Evolutionary conservation across 2,113 vertebrate genomes (phyloP), one percentile per base, ranked within the genome.

Genomic region (Menura novaehollandiae): DNA sequence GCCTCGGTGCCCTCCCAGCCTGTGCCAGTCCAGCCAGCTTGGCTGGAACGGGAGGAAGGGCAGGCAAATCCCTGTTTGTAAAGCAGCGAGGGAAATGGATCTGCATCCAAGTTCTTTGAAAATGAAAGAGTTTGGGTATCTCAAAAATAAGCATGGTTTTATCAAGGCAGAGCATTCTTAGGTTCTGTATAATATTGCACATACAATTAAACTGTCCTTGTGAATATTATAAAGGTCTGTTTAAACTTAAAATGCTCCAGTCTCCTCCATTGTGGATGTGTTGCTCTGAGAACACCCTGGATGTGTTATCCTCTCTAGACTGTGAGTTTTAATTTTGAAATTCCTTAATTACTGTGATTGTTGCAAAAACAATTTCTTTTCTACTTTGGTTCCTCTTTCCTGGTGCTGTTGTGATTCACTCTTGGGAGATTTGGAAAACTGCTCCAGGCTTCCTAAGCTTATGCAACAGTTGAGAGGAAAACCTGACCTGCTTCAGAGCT

Each of bases 331-430:
- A 43, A 53, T 47, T 33, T 62, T 79, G 51, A 74, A 20, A 41
- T 83, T 46, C 68, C 30, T 75, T 58, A 89, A 82, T 91, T 85
- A 51, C 11, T 19, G 0, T 24, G 26, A 87, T 35, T 84, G 71
- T 64, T 26, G 16, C 35, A 66, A 26, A 81, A 91, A 58, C 43
- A 74, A n/a, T 63, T 91, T 59, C 6, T 66, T 89, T 64, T 56
- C 81, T 75, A 5, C 68, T 82, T 80, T 9, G 69, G 27, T 72
- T 93, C 74, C 53, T 78, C 58, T 76, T 90, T 81, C 64, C 33
- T 92, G 79, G 10, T 59, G 43, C 27, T 95, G 77, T 90, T 94
- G 51, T 83, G 92, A 95, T 79, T 97, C 85, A 91, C 49, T 60
- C 43, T 60, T 43, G 53, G 43, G 89, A 94, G 68, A 35, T 47